phyloP scores from a whole-genome alignment of 1,140 invertebrate genomes.

The Rhopalosiphum maidis region DNA sequence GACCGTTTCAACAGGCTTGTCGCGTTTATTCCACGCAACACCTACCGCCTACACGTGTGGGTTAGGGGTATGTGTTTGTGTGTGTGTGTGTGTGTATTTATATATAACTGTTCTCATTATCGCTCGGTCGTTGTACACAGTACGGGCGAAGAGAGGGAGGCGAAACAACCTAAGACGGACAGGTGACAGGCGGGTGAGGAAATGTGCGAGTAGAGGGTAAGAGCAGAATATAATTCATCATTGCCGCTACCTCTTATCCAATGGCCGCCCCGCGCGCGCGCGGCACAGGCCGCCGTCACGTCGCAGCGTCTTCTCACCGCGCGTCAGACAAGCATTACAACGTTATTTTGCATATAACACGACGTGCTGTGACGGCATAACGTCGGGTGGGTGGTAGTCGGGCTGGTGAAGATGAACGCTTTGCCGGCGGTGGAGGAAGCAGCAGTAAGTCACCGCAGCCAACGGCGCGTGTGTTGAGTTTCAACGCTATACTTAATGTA shows the following conservation, averaged over 20 bases:
- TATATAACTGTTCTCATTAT: background rate
- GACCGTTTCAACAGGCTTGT: background rate
- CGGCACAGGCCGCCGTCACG: background rate
- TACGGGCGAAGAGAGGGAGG: background rate
- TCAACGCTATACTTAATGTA: slow-evolving; percentile 9
- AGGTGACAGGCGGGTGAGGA: background rate
- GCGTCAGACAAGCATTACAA: background rate
- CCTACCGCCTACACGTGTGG: too few species aligned
- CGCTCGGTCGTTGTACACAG: background rate
- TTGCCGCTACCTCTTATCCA: background rate
- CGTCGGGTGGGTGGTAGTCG: background rate
- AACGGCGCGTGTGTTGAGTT: background rate
- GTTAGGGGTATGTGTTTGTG: background rate
- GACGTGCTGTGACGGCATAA: slow-evolving; percentile 37
- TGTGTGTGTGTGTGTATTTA: too few species aligned
- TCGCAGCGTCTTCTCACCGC: background rate
- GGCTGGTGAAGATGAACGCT: background rate
- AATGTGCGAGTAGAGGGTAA: background rate
- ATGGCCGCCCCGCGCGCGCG: too few species aligned
- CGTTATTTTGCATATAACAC: slow-evolving; percentile 48
- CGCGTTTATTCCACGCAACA: background rate
- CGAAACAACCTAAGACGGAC: background rate
- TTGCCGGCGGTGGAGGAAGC: too few species aligned
- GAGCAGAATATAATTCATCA: background rate
- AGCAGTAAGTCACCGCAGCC: background rate